These are phyloP conservation scores for Galerucella pusilla DNA, from an alignment of 2,888 invertebrate species.

Conservation along the genomic window DNA sequence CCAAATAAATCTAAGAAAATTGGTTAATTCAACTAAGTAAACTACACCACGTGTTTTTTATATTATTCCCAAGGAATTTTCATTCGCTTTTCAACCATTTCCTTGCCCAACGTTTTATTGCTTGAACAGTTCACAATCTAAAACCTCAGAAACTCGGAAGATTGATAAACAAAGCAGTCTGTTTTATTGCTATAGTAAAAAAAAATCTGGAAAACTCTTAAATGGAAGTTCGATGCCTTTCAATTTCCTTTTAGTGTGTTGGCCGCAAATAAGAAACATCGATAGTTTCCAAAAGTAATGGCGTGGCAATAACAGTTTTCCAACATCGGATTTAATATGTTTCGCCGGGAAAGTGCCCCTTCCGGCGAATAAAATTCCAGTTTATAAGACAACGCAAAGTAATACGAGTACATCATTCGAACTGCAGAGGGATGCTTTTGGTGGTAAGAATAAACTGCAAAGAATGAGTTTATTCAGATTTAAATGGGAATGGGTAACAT, in stretches of 20 bases:
- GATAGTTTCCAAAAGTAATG: slow-evolving; percentile 27
- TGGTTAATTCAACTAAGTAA: neutral
- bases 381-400: slow-evolving; percentile 13
- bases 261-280: slow-evolving; percentile 23
- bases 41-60: neutral
- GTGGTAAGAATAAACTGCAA: neutral
- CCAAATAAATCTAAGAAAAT: no score
- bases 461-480: neutral
- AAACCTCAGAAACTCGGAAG: neutral
- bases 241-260: slow-evolving; percentile 13
- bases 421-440: neutral
- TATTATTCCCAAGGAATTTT: neutral
- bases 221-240: slow-evolving; percentile 9
- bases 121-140: neutral
- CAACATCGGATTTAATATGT: slow-evolving; percentile 25
- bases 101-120: neutral
- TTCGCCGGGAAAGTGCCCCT: slow-evolving; percentile 17
- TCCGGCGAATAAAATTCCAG: slow-evolving; percentile 16
- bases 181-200: neutral
- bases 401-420: slow-evolving; percentile 12
- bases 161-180: neutral
- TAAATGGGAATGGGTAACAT: neutral
- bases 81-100: neutral
- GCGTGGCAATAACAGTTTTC: slow-evolving; percentile 28
- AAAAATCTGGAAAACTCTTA: slow-evolving; percentile 3